Base-by-base conservation (phyloP, 2,797 vertebrate species). In the Xenentodon cancila region DNA sequence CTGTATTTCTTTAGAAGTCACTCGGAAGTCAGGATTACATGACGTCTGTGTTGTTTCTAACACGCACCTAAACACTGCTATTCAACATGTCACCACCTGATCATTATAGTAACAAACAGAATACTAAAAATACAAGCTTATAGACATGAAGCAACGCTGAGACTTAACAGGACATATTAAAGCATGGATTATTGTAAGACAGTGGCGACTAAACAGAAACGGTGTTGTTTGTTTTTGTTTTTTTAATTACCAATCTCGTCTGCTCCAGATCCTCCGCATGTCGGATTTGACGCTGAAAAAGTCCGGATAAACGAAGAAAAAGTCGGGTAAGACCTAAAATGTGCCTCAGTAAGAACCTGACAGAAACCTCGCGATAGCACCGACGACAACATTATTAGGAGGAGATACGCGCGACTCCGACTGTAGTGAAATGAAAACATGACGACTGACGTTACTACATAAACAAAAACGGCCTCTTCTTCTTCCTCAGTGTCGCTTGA, bases 181-280 rank as follows among this genome's bases (percentile, higher is more conserved):
- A 32, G 9, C 27, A 15, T 48, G 18, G 20, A 19, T 32, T 21
- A 1, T 6, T 22, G 21, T 7, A 27, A 4, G 5, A 1, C 6
- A 9, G 9, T 9, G 9, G 21, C 4, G n/a, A 49, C 16, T 11
- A 19, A 3, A 51, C 1, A 42, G 19, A 68, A 22, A 12, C 51
- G 50, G 17, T 27, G 17, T 0, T 34, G n/a, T n/a, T n/a, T n/a
- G n/a, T n/a, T n/a, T n/a, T n/a, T n/a, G n/a, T 25, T 40, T 47
- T 3, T 13, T 7, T 9, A 12, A 43, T 64, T 86, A 89, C 89
- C 86, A 12, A 1, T 3, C 8, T 40, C 53, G 15, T 75, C 56
- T 11, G 17, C 17, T 5, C 57, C 22, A 0, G 50, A 5, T 16
- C 64, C 64, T 47, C 57, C 54, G 2, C 45, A 60, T 53, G 17